phyloP scores from a whole-genome alignment of 1,140 invertebrate species.

The Trachymyrmex septentrionalis region DNA sequence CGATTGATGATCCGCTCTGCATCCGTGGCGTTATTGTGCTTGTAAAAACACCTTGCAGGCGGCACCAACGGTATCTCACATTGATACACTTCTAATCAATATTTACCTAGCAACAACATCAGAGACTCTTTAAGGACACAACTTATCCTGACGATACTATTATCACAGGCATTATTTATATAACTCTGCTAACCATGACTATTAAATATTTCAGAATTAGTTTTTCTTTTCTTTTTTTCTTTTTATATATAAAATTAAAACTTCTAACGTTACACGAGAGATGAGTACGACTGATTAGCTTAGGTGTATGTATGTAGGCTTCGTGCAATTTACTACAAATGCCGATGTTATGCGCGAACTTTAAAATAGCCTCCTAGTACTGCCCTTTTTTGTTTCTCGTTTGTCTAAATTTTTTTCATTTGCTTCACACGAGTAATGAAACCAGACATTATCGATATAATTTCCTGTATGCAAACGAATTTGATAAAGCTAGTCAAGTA shows the following conservation, averaged over 20 bases:
- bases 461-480: slow-evolving; percentile 77
- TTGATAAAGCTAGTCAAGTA: slow-evolving; percentile 79
- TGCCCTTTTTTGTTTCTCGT: slow-evolving; percentile 36
- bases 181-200: slow-evolving; percentile 86
- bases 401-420: slow-evolving; percentile 30
- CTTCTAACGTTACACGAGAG: slow-evolving; percentile 85
- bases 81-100: slow-evolving; percentile 74
- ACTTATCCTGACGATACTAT: slow-evolving; percentile 88
- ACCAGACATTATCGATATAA: slow-evolving; percentile 55
- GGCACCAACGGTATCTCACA: slow-evolving; percentile 59
- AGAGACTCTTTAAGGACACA: slow-evolving; percentile 87
- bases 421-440: slow-evolving; percentile 42
- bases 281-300: slow-evolving; percentile 81
- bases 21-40: slow-evolving; percentile 73
- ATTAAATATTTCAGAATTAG: slow-evolving; percentile 85
- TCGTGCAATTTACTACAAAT: slow-evolving; percentile 77
- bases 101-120: slow-evolving; percentile 87
- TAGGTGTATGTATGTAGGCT: slow-evolving; percentile 80
- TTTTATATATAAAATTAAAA: slow-evolving; percentile 85
- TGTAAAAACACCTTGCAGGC: slow-evolving; percentile 70
- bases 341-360: slow-evolving; percentile 68
- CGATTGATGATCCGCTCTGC: slow-evolving; percentile 64
- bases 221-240: slow-evolving; percentile 75
- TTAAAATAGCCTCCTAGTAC: slow-evolving; percentile 65
- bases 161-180: slow-evolving; percentile 87